phyloP scores from a whole-genome alignment of 1,140 invertebrate species.

The Coptotermes formosanus region DNA sequence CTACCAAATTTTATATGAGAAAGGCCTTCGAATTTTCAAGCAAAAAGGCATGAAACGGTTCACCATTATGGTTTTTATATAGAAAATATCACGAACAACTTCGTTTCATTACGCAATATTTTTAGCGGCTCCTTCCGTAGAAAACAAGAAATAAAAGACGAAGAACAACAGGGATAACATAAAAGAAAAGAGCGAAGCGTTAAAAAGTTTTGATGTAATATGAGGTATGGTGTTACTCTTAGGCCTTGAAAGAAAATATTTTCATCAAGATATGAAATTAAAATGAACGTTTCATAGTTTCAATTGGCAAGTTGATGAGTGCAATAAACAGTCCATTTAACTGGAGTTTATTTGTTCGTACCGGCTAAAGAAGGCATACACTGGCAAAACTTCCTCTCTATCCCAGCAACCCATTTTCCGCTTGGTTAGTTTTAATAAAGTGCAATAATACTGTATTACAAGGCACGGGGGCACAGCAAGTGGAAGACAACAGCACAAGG shows the following conservation, averaged over 20 bases:
- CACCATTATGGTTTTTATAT: neutral
- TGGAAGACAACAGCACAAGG: neutral
- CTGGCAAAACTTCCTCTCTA: neutral
- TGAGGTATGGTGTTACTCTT: neutral
- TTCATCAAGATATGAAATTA: neutral
- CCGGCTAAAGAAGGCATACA: neutral
- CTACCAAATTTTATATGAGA: neutral
- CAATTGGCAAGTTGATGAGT: neutral
- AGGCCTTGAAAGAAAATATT: neutral
- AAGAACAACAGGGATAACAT: neutral
- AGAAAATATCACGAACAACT: neutral
- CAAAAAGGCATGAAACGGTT: neutral
- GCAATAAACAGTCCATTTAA: neutral
- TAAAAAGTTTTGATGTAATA: neutral
- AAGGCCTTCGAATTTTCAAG: neutral
- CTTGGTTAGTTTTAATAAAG: neutral
- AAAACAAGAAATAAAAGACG: neutral
- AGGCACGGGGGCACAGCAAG: neutral
- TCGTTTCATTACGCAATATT: neutral
- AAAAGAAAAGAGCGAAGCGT: neutral
- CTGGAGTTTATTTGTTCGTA: neutral
- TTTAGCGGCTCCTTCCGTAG: neutral
- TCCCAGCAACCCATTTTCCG: neutral
- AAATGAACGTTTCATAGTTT: neutral
- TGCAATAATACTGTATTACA: constrained; percentile 7